Evolutionary conservation across 2,888 invertebrate genomes (phyloP).

Genomic region (Hypomecis atomaria): DNA sequence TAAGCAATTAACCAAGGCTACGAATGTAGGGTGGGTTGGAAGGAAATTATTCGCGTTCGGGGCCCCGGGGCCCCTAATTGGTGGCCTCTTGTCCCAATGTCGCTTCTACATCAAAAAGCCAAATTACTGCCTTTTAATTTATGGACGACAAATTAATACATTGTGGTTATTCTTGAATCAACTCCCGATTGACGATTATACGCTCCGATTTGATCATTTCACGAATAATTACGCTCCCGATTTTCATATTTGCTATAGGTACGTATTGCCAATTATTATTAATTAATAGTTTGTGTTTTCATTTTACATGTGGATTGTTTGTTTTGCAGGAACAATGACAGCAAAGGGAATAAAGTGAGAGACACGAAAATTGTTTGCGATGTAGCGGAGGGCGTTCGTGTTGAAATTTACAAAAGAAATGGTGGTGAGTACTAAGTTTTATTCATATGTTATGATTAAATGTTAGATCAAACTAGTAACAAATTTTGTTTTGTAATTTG

Average conservation of each 20-base stretch:
- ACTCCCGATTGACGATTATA: constrained; percentile 28
- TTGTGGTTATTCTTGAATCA: constrained; percentile 50
- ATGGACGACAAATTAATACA: constrained; percentile 56
- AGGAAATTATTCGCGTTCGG: constrained; percentile 67
- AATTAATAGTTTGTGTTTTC: constrained; percentile 5
- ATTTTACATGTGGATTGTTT: not conserved
- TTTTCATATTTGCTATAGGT: constrained; percentile 11
- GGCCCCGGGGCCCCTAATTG: constrained; percentile 61
- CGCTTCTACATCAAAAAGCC: constrained; percentile 62
- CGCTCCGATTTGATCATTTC: constrained; percentile 38
- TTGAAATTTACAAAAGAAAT: constrained; percentile 35
- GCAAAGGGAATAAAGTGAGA: constrained; percentile 12
- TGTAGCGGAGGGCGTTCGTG: constrained; percentile 25
- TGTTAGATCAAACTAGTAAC: no score
- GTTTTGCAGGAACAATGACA: constrained; percentile 33
- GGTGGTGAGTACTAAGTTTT: constrained; percentile 32
- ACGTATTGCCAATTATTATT: constrained; percentile 8
- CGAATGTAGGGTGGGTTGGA: constrained; percentile 59
- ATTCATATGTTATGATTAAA: no score
- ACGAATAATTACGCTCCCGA: constrained; percentile 14
- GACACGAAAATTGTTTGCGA: constrained; percentile 29
- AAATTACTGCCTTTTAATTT: constrained; percentile 66
- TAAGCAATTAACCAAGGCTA: constrained; percentile 64
- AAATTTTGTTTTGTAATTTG: no score
- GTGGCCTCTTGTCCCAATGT: constrained; percentile 54